These are phyloP conservation scores for Daktulosphaira vitifoliae DNA, from an alignment of 1,140 invertebrate species.

Conservation along the genomic window DNA sequence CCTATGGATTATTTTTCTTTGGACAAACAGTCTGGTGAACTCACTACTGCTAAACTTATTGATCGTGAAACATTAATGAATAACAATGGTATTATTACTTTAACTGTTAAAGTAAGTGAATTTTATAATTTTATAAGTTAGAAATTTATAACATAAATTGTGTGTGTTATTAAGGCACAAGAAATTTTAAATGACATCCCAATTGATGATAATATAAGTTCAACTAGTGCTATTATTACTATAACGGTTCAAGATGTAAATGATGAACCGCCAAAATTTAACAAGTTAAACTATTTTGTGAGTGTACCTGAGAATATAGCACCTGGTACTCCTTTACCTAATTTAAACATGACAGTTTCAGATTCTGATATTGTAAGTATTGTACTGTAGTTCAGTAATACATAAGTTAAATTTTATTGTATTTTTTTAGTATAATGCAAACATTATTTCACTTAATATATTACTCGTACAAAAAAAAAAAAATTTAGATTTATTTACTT, in stretches of 20 bases:
- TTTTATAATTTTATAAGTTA: not conserved
- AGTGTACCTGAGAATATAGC: slow-evolving; percentile 73
- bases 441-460: not conserved
- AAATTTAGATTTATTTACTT: too few species aligned
- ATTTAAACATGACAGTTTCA: slow-evolving; percentile 74
- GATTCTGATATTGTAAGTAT: slow-evolving; percentile 72
- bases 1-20: slow-evolving; percentile 77
- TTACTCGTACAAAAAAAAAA: not conserved
- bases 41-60: slow-evolving; percentile 70
- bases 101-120: slow-evolving; percentile 56
- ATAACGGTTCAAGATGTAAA: slow-evolving; percentile 87
- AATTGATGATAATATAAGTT: slow-evolving; percentile 56
- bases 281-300: slow-evolving; percentile 68
- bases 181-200: slow-evolving; percentile 65
- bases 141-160: not conserved
- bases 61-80: slow-evolving; percentile 72
- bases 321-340: slow-evolving; percentile 67
- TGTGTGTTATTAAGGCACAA: slow-evolving; percentile 50
- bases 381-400: too few species aligned
- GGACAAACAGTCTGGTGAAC: slow-evolving; percentile 65
- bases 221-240: slow-evolving; percentile 59
- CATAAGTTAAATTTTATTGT: not conserved
- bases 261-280: slow-evolving; percentile 81
- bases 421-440: not conserved
- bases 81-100: slow-evolving; percentile 64